Percentiles rank a stretch among this genome's conserved stretches.
phyloP scores from a whole-genome alignment of 2,797 vertebrate genomes.

The Cetoscarus ocellatus region DNA sequence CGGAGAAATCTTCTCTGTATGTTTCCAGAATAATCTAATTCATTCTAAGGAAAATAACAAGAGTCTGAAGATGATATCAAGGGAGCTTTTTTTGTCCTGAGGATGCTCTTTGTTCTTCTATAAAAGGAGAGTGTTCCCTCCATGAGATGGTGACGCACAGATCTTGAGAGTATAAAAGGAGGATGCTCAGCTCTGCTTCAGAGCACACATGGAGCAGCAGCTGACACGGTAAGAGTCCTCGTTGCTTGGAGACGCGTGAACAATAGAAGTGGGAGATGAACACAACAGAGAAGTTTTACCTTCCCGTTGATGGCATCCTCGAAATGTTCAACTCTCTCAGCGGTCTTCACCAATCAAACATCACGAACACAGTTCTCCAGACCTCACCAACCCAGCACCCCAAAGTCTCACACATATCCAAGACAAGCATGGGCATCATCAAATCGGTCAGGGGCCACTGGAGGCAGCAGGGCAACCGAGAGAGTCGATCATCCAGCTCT shows the following conservation, averaged over 20 bases:
- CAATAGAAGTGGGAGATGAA: constrained; percentile 74
- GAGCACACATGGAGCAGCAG: constrained; percentile 48
- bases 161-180: constrained; percentile 59
- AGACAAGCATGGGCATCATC: constrained; percentile 71
- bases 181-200: background rate
- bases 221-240: constrained; percentile 23
- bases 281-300: constrained; percentile 72
- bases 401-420: constrained; percentile 60
- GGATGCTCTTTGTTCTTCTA: constrained; percentile 48
- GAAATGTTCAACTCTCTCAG: constrained; percentile 66
- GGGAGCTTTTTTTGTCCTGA: background rate
- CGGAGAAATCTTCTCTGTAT: background rate
- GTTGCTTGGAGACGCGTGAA: constrained; percentile 34
- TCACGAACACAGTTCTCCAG: constrained; percentile 38
- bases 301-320: constrained; percentile 78
- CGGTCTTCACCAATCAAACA: constrained; percentile 42
- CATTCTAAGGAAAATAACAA: constrained; percentile 21
- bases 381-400: constrained; percentile 43
- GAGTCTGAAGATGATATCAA: background rate
- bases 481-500: constrained; percentile 67
- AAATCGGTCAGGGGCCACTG: constrained; percentile 71
- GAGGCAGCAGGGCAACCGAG: constrained; percentile 64
- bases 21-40: constrained; percentile 7
- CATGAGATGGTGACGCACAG: constrained; percentile 69
- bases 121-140: constrained; percentile 65